Evolutionary conservation across 2,797 vertebrate species (phyloP), one percentile per base, ranked within the genome.

Genomic region (Aratinga solstitialis): DNA sequence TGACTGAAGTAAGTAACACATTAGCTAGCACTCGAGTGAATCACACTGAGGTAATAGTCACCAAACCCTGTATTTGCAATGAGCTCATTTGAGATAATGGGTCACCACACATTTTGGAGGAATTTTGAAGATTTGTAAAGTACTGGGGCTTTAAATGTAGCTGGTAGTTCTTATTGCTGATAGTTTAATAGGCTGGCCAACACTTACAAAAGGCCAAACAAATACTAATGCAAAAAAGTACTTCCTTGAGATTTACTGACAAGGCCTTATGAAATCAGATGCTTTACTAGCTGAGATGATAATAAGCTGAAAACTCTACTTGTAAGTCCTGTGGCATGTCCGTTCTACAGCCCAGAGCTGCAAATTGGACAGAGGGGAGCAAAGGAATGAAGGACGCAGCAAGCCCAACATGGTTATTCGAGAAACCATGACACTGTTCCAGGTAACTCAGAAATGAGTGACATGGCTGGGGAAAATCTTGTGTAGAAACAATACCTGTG

Each of bases 1-100:
- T 84, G 90, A 89, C 65, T 78, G 61, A 95, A 91, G 69, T 75
- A 93, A 92, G 91, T 67, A 96, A 91, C 76, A 87, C 71, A 84
- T 94, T 95, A 94, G 50, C 71, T 77, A 79, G 66, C 62, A 69
- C 84, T 85, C 58, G 32, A 87, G 76, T 88, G 87, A 91, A 88
- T 89, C 82, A 93, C 76, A 84, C 82, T 65, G 85, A 94, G 51
- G 89, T 45, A 81, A 84, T 34, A 94, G 80, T 71, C 67, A 79
- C 68, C 74, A 76, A 95, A 90, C 77, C 48, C 13, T 20, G 10
- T 50, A 84, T 87, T 51, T 90, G 71, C 0, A 0, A 88, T 91
- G 73, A 94, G 59, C 58, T 88, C 67, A 67, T 91, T 93, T 82
- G 69, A 74, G 48, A 56, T 79, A 82, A 87, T 13, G 36, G 77